Evolutionary conservation across 2,888 invertebrate genomes (phyloP).

Genomic region (Clusia tigrina): DNA sequence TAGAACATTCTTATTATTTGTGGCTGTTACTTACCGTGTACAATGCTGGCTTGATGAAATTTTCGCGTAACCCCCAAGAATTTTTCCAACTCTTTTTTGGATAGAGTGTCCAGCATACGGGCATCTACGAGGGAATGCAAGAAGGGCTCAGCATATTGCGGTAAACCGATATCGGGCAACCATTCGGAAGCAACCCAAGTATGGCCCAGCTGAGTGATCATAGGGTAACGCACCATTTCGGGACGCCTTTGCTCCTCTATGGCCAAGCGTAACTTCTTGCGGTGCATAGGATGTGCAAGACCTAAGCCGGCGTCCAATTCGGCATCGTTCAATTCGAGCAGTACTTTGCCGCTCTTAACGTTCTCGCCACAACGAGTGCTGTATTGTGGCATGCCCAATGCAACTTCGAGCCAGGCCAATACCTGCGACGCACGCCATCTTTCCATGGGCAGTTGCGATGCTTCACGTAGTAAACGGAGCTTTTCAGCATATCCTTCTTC

Average conservation of each 20-base stretch:
- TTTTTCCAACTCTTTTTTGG: conserved; percentile 93
- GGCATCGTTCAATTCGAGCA: conserved; percentile 88
- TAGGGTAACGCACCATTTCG: conserved; percentile 84
- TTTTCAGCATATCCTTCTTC: conserved; percentile 64
- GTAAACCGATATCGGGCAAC: conserved; percentile 89
- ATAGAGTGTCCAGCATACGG: conserved; percentile 89
- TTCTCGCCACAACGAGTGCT: conserved; percentile 90
- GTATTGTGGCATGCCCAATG: conserved; percentile 93
- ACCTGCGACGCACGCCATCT: conserved; percentile 94
- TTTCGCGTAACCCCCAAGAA: conserved; percentile 90
- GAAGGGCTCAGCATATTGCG: conserved; percentile 89
- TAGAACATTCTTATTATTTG: neutral
- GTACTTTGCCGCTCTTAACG: conserved; percentile 94
- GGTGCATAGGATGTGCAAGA: conserved; percentile 91
- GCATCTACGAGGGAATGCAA: conserved; percentile 91
- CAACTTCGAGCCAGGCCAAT: conserved; percentile 92
- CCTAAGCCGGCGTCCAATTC: conserved; percentile 91
- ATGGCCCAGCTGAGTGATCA: conserved; percentile 86
- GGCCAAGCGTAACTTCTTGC: conserved; percentile 90
- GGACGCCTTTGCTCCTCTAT: conserved; percentile 93
- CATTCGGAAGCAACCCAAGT: conserved; percentile 95
- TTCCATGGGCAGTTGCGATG: conserved; percentile 84
- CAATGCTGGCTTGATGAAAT: conserved; percentile 93
- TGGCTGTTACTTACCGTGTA: conserved; percentile 83
- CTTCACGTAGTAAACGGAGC: conserved; percentile 74